phyloP scores from a whole-genome alignment of 2,113 vertebrate genomes.

The Mystacornis crossleyi region DNA sequence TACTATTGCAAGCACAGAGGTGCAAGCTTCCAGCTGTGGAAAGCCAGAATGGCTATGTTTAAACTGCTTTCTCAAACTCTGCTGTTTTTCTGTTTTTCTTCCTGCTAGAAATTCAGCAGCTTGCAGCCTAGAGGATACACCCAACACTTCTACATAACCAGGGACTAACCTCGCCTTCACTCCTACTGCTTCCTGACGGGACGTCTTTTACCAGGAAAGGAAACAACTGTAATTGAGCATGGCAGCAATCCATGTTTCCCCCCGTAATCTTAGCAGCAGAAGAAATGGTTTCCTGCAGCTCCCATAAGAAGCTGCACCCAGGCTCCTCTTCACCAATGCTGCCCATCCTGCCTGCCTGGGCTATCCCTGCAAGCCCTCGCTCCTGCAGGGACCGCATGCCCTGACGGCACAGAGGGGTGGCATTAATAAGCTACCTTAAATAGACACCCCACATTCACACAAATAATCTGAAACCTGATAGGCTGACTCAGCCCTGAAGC shows the following conservation, averaged over 20 bases:
- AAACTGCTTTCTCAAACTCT: neutral
- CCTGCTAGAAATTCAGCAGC: neutral
- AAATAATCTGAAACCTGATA: neutral
- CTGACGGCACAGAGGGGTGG: fast-evolving
- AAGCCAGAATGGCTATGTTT: neutral
- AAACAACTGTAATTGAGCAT: neutral
- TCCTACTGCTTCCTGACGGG: neutral
- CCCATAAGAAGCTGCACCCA: fast-evolving
- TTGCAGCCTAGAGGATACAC: neutral
- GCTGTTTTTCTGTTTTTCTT: neutral
- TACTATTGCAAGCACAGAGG: neutral
- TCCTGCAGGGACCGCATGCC: neutral
- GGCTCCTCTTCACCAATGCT: fast-evolving
- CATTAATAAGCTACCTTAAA: neutral
- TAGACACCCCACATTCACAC: neutral
- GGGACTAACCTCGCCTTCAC: neutral
- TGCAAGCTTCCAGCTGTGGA: neutral
- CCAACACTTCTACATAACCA: neutral
- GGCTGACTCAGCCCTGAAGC: neutral
- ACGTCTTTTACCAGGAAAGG: neutral
- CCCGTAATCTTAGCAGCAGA: neutral
- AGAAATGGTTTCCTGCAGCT: conserved; percentile 14
- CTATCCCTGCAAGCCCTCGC: neutral
- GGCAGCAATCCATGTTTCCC: conserved; percentile 7
- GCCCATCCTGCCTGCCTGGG: fast-evolving